Evolutionary conservation across 2,797 vertebrate species (phyloP).

Genomic region (Squalus acanthias): DNA sequence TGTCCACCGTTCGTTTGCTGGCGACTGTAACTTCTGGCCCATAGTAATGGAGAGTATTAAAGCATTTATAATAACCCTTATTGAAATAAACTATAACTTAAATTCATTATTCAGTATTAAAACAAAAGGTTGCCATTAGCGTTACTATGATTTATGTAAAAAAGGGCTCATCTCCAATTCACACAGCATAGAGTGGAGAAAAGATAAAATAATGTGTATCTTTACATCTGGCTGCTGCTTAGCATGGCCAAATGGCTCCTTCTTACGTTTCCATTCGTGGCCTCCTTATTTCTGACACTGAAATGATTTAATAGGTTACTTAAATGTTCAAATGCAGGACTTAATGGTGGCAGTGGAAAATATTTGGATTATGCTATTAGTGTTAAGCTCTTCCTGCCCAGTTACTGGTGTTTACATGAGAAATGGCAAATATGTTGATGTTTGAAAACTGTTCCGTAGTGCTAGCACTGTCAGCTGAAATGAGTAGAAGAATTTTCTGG

Average conservation of each 20-base stretch:
- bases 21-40: not conserved
- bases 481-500: not conserved
- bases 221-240: not conserved
- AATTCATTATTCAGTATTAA: not conserved
- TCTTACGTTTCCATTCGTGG: not conserved
- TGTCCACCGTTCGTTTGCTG: not conserved
- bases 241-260: not conserved
- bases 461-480: not conserved
- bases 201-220: not conserved
- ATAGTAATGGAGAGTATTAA: not conserved
- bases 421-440: not conserved
- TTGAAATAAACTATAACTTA: conserved; percentile 8
- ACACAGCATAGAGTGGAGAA: not conserved
- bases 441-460: not conserved
- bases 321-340: not conserved
- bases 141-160: not conserved
- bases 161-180: not conserved
- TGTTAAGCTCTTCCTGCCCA: not conserved
- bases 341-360: not conserved
- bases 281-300: not conserved
- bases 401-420: not conserved
- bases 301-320: not conserved
- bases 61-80: not conserved
- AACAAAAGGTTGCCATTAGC: not conserved
- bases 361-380: not conserved